phyloP scores from a whole-genome alignment of 2,113 vertebrate species.

The Polypterus senegalus region DNA sequence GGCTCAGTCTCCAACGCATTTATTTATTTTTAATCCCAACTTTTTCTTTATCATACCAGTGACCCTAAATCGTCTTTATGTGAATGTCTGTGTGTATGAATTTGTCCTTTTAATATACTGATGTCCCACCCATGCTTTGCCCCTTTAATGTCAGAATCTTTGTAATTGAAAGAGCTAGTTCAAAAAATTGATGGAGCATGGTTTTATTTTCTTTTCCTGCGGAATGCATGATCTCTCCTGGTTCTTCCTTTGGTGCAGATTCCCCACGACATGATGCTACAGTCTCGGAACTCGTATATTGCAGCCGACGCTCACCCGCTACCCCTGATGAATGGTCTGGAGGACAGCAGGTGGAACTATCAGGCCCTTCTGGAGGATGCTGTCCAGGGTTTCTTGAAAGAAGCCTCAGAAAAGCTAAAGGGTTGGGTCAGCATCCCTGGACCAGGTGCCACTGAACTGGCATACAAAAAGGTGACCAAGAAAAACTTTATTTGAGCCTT shows the following conservation, averaged over 20 bases:
- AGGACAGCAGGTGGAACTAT: constrained; percentile 40
- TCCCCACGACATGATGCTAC: constrained; percentile 64
- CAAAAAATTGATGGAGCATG: not conserved
- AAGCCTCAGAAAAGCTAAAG: constrained; percentile 57
- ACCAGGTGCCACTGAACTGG: constrained; percentile 57
- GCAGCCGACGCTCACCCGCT: constrained; percentile 51
- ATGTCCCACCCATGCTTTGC: too few species aligned
- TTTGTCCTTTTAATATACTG: too few species aligned
- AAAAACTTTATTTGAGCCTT: not conserved
- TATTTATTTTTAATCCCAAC: too few species aligned
- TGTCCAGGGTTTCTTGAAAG: constrained; percentile 50
- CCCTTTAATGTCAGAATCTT: not conserved
- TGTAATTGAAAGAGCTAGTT: not conserved
- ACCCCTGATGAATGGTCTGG: constrained; percentile 29
- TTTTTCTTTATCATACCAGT: too few species aligned
- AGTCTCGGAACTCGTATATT: constrained; percentile 57
- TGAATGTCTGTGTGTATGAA: not conserved
- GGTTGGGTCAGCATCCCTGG: constrained; percentile 50
- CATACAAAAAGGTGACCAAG: constrained; percentile 64
- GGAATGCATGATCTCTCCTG: too few species aligned
- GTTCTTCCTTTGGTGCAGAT: constrained; percentile 34
- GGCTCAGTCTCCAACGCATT: too few species aligned
- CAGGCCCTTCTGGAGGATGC: constrained; percentile 53
- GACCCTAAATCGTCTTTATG: not conserved
- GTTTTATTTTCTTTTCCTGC: too few species aligned